Base-by-base conservation (phyloP, 2,888 invertebrate species). In the Eristalis intricaria region DNA sequence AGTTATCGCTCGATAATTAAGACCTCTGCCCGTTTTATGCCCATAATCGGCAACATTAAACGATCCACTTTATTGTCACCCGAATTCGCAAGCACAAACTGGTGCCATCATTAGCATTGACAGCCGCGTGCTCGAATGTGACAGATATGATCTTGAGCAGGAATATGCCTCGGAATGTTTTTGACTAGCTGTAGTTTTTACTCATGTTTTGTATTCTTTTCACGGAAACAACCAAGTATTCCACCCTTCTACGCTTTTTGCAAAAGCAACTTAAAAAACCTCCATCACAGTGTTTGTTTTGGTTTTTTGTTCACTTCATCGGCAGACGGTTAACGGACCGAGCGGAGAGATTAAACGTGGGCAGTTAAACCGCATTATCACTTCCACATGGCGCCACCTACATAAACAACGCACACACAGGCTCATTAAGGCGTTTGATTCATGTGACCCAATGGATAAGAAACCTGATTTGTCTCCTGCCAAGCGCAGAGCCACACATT, bases 371-470 rank as follows among this genome's bases (percentile, higher is more conserved):
- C 50, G 19, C 50, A 50, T 50, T 50, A 50, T 50, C 50, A 50
- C 50, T 50, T 50, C 50, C 50, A 50, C 19, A 50, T 50, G 50
- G 50, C 50, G 50, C 50, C 50, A 50, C 50, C 50, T 50, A 50
- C 50, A 19, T 19, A 19, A n/a, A n/a, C 19, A 4, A 8, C 19
- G 8, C 50, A 50, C 50, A 50, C 50, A 19, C 50, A 50, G 19
- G 50, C 50, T 50, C n/a, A 50, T 50, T 50, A 50, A 50, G 50
- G 8, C 50, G 8, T 50, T 50, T 50, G 50, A 50, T 50, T 50
- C 50, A 50, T 50, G 50, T 50, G 50, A 50, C 50, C 50, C 50
- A 50, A 50, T 50, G 50, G 50, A 50, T 50, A 50, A 50, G 50
- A 19, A 50, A 50, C 50, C 50, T 22, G 50, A 50, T 50, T 19